Evolutionary conservation across 2,888 invertebrate genomes (phyloP).

Genomic region (Lochmaea crataegi): DNA sequence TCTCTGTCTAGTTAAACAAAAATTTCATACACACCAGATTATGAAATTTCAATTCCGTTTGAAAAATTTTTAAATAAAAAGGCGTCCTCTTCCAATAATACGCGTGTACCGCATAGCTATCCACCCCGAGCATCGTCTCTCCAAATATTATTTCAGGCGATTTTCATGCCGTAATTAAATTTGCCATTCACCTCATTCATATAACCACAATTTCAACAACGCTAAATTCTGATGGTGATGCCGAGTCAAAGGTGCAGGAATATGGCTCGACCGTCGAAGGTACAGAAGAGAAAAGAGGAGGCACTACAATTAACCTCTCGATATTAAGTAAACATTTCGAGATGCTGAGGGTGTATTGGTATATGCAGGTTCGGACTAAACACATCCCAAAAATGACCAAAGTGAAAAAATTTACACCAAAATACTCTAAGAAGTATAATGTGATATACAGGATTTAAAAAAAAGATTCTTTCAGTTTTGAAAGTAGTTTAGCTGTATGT

Average conservation of each 20-base stretch:
- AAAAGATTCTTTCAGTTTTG: too few relatives aligned
- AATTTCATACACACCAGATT: background rate
- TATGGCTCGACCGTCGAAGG: background rate
- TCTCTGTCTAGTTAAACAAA: too few relatives aligned
- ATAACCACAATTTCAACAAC: conserved; percentile 9
- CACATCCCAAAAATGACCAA: background rate
- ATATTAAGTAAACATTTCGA: conserved; percentile 51
- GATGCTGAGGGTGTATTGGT: conserved; percentile 22
- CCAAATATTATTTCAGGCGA: conserved; percentile 59
- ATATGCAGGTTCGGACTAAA: background rate
- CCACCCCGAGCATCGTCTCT: conserved; percentile 46
- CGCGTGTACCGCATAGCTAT: conserved; percentile 26
- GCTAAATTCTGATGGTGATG: conserved; percentile 8
- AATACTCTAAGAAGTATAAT: too few relatives aligned
- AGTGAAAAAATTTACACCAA: background rate
- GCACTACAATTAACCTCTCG: conserved; percentile 52
- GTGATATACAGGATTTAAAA: too few relatives aligned
- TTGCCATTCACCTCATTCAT: conserved; percentile 48
- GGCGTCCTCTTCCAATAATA: conserved; percentile 1
- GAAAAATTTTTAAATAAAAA: background rate
- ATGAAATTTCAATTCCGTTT: background rate
- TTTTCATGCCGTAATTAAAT: conserved; percentile 56
- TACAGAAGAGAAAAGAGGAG: conserved; percentile 35
- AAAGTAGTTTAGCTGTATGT: too few relatives aligned
- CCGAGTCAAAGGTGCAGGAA: conserved; percentile 10